A percentile compares a stretch with the other conserved stretches of the same genome.
phyloP scores from a whole-genome alignment of 1,140 invertebrate genomes.

The Radopholus similis region DNA sequence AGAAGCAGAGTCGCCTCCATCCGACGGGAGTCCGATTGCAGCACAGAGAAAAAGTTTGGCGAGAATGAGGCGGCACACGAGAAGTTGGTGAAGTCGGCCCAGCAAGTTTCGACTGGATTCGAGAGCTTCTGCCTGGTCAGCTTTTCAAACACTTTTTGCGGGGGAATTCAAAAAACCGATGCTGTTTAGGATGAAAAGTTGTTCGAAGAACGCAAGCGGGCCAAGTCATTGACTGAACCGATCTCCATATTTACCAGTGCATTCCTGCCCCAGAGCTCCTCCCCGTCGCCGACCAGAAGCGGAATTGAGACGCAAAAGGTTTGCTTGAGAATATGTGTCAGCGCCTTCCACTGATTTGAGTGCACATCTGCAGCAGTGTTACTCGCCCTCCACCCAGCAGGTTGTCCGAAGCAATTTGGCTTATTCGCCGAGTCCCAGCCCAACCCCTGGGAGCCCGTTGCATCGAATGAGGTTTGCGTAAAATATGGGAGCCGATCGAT shows the following conservation, averaged over 20 bases:
- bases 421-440: conserved; percentile 46
- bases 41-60: background rate
- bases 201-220: conserved; percentile 42
- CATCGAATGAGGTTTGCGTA: conserved; percentile 45
- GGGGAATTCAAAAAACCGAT: background rate
- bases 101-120: conserved; percentile 44
- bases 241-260: conserved; percentile 48
- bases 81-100: conserved; percentile 38
- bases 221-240: conserved; percentile 47
- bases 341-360: background rate
- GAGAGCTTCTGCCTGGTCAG: conserved; percentile 45
- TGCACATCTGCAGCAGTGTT: conserved; percentile 40
- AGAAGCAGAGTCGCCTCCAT: conserved; percentile 34
- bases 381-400: conserved; percentile 44
- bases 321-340: background rate
- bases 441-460: conserved; percentile 37
- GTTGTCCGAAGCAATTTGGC: conserved; percentile 42
- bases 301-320: conserved; percentile 42
- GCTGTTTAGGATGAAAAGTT: conserved; percentile 43
- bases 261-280: conserved; percentile 38
- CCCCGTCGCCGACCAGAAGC: conserved; percentile 38
- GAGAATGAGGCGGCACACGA: conserved; percentile 47
- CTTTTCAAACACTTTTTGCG: background rate
- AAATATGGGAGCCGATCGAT: too few relatives aligned
- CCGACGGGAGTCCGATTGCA: conserved; percentile 45